Evolutionary conservation across 2,113 vertebrate genomes (phyloP), one percentile per base, ranked within the genome.

Genomic region (Hippocampus barbouri): DNA sequence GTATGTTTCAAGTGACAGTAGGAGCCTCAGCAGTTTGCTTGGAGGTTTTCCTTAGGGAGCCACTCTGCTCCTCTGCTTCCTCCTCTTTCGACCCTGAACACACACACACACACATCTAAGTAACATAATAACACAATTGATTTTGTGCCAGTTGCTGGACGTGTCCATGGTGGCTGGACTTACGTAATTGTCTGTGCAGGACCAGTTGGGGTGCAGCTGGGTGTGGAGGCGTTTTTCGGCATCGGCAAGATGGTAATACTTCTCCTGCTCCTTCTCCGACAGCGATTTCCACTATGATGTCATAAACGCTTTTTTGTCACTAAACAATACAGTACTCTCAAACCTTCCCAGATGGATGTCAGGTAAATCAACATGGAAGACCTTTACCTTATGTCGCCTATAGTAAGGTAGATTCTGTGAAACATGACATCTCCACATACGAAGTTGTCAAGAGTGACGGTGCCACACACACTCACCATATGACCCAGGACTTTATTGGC

Each of bases 281-380:
- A 81, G 34, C 0, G 38, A 30, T 12, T n/a, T 66, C 79, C 75
- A 77, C 79, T 80, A 67, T 70, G 20, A 61, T 41, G 72, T 4
- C 0, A 45, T n/a, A 16, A 25, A 47, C 57, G 51, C 57, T 25
- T 20, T 10, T 40, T 40, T 21, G 30, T 62, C 34, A 23, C 21
- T n/a, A 21, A 56, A 56, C 9, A 23, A n/a, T 2, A 54, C 8
- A 23, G 6, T 2, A 45, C 43, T 45, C 53, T 11, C 21, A 2
- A 14, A 47, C 21, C 20, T 54, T 54, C 14, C 53, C 53, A 56
- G n/a, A n/a, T n/a, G 5, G 53, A 56, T 7, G 8, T 9, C 51
- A 21, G 51, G 21, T 9, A 53, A 53, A 2, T 53, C 21, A 2
- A 21, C 20, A 53, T 53, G 20, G 5, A 53, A 53, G 51, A 49